Evolutionary conservation across 2,888 invertebrate genomes (phyloP).

Genomic region (Chrysodeixis includens): DNA sequence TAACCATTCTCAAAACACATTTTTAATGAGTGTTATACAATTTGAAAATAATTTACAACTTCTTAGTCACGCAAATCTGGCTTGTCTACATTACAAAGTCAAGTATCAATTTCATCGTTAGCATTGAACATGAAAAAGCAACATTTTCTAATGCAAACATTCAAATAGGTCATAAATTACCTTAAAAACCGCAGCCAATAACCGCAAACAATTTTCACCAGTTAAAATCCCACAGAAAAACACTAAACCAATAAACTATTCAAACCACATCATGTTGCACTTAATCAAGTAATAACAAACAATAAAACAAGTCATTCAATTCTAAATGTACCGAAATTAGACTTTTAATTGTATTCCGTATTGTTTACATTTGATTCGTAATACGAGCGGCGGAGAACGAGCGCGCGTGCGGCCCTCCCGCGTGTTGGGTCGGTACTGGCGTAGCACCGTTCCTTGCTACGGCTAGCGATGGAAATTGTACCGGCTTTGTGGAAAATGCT

Average conservation of each 20-base stretch:
- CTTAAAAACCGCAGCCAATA: slow-evolving; percentile 67
- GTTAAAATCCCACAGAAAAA: slow-evolving; percentile 59
- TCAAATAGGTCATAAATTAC: slow-evolving; percentile 50
- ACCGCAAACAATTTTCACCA: slow-evolving; percentile 56
- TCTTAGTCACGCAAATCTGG: not conserved
- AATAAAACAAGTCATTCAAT: slow-evolving; percentile 17
- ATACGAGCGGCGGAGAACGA: slow-evolving; percentile 40
- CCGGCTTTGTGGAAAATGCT: slow-evolving; percentile 77
- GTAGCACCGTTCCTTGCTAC: slow-evolving; percentile 34
- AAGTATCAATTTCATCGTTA: not conserved
- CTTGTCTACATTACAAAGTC: no score
- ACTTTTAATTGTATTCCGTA: slow-evolving; percentile 42
- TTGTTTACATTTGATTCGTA: slow-evolving; percentile 75
- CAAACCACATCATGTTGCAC: slow-evolving; percentile 45
- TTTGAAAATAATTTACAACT: not conserved
- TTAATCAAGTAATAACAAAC: slow-evolving; percentile 23
- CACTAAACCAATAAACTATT: slow-evolving; percentile 39
- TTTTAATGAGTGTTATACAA: not conserved
- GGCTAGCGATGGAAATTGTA: slow-evolving; percentile 71
- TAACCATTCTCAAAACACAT: not conserved
- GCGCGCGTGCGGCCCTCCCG: slow-evolving; percentile 61
- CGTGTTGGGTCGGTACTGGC: slow-evolving; percentile 65
- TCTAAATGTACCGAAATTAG: slow-evolving; percentile 20
- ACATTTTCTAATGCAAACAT: not conserved
- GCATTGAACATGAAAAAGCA: not conserved